Percentiles rank a stretch among this genome's conserved stretches.
Evolutionary conservation across 2,113 vertebrate species (phyloP).

Genomic region (Taxidea taxus): DNA sequence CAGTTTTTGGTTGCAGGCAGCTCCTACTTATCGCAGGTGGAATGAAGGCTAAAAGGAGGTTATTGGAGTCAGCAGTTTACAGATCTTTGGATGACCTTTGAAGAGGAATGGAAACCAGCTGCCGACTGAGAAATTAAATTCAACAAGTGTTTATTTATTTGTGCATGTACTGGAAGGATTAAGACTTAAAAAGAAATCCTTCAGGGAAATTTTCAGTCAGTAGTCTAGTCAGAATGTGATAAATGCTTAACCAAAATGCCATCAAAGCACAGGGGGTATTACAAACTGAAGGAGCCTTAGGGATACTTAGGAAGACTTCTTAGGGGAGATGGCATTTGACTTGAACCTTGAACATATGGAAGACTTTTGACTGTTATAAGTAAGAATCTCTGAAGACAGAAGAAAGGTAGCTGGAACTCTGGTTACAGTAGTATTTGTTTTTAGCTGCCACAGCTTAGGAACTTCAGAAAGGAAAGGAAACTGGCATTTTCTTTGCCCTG

Average conservation of each 20-base stretch:
- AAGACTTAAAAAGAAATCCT: not conserved
- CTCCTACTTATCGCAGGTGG: not conserved
- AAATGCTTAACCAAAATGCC: not conserved
- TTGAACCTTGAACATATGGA: not conserved
- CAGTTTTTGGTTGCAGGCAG: not conserved
- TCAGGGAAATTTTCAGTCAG: not conserved
- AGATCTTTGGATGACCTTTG: slow-evolving; percentile 5
- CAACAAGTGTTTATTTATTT: not conserved
- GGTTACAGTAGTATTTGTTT: not conserved
- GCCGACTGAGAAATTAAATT: slow-evolving; percentile 36
- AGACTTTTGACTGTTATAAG: not conserved
- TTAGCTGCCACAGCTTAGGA: not conserved
- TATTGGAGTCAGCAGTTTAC: not conserved
- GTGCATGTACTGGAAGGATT: not conserved
- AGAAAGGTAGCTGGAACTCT: not conserved
- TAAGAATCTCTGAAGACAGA: not conserved
- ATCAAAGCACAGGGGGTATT: not conserved
- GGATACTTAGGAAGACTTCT: not conserved
- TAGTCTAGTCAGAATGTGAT: not conserved
- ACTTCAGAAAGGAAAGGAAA: not conserved
- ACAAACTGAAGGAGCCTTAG: not conserved
- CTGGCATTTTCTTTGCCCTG: not conserved
- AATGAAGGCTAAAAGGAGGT: not conserved
- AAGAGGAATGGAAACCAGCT: slow-evolving; percentile 18
- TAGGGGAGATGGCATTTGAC: not conserved